Base-by-base conservation (phyloP, 2,888 invertebrate species). In the Bedellia somnulentella region DNA sequence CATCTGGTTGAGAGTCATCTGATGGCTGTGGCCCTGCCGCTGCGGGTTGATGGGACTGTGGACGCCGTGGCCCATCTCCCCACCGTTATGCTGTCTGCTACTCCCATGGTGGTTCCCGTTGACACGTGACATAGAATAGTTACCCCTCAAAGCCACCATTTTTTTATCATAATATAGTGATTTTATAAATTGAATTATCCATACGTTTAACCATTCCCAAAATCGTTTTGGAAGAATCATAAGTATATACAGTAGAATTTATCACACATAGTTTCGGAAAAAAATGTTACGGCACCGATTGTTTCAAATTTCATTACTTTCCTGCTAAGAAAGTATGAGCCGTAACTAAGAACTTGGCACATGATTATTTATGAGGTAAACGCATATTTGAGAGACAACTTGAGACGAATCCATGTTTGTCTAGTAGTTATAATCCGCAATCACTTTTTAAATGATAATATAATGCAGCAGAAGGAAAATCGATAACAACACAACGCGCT, bases 391-490 rank as follows among this genome's bases (percentile, higher is more conserved):
- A 52, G 45, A 46, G 52, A 49, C 52, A 15, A 16, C 49, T 57
- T 57, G n/a, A n/a, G n/a, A n/a, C n/a, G n/a, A n/a, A n/a, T n/a
- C n/a, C n/a, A n/a, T n/a, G n/a, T n/a, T n/a, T n/a, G n/a, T n/a
- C n/a, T n/a, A n/a, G n/a, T n/a, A n/a, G n/a, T n/a, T 57, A 56
- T 57, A 55, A 48, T 51, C 59, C 62, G 56, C 58, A 62, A 57
- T 59, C 64, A 63, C 63, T 51, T 56, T 61, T 60, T 56, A 52
- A 60, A 58, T 55, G 54, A 58, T 61, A 57, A 60, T 62, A 62
- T 66, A 64, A 67, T 71, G 68, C 73, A 64, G 73, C 63, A 66
- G 60, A 57, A 60, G 61, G 67, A 73, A 71, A 73, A 73, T 73
- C 73, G 68, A 73, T 73, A 73, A 64, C 61, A 60, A 61, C 63